A percentile compares a stretch with the other conserved stretches of the same genome.
Conservation (phyloP, 2,113 vertebrate species). For the Numida meleagris region DNA sequence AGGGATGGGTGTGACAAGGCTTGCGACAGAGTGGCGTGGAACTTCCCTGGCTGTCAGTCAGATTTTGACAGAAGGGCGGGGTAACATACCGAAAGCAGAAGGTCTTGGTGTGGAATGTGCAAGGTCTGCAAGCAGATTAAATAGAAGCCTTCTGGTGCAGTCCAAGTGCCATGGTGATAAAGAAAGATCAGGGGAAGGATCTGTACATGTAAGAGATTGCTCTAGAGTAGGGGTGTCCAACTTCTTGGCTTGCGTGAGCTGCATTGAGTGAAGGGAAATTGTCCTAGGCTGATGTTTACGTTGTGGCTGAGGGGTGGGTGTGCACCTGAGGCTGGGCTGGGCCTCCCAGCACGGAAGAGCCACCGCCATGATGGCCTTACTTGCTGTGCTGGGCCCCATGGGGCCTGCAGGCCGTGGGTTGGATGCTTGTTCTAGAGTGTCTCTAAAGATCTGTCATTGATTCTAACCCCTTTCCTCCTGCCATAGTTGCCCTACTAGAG, state of each 20-base stretch:
- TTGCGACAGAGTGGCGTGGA: fast-evolving
- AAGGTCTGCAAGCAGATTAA: neutral
- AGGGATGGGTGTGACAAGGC: neutral
- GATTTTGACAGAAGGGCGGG: neutral
- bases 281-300: no score
- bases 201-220: neutral
- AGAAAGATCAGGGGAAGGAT: neutral
- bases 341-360: no score
- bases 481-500: neutral
- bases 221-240: neutral
- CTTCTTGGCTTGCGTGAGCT: no score
- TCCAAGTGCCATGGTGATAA: neutral
- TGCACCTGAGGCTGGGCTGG: no score
- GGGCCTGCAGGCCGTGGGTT: no score
- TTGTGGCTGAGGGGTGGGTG: no score
- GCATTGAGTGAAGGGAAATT: no score
- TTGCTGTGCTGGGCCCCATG: no score
- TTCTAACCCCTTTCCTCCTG: neutral
- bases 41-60: neutral
- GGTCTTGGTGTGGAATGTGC: neutral
- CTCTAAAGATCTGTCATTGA: neutral
- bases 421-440: no score
- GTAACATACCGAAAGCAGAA: neutral
- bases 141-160: neutral
- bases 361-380: no score